Conservation (phyloP, 2,888 invertebrate species). For the Leptinotarsa haldemani region DNA sequence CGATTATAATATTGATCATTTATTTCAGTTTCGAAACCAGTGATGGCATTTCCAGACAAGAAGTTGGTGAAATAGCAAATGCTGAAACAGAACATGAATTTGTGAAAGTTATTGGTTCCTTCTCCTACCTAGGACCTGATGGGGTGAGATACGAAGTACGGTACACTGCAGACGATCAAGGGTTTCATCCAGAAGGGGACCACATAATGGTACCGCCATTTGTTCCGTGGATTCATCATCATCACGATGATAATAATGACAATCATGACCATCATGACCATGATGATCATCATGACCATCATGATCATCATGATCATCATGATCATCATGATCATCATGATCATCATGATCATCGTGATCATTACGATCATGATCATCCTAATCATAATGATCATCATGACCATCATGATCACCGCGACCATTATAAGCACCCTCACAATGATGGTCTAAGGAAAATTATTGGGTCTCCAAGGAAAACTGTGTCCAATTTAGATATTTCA, state of each 20-base stretch:
- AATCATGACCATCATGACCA: neutral
- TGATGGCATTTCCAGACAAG: constrained; percentile 55
- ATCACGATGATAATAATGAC: constrained; percentile 20
- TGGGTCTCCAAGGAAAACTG: neutral
- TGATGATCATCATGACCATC: neutral
- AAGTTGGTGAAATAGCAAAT: constrained; percentile 50
- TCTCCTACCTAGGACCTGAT: constrained; percentile 65
- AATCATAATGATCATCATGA: constrained; percentile 11
- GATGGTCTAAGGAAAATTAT: neutral
- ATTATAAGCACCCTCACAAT: too few relatives aligned
- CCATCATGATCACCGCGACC: too few relatives aligned
- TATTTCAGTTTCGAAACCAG: constrained; percentile 54
- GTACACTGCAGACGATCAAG: constrained; percentile 67
- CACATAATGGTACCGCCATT: constrained; percentile 56
- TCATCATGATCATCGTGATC: too few relatives aligned
- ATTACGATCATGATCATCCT: constrained; percentile 32
- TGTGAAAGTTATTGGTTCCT: constrained; percentile 64
- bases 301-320: too few relatives aligned
- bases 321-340: constrained; percentile 29
- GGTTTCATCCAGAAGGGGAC: constrained; percentile 55
- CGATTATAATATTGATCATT: neutral
- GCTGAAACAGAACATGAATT: constrained; percentile 50
- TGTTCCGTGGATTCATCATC: constrained; percentile 51
- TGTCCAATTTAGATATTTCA: constrained; percentile 1
- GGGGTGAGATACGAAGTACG: constrained; percentile 64